phyloP scores from a whole-genome alignment of 2,888 invertebrate genomes.

The Eremobia ochroleuca region DNA sequence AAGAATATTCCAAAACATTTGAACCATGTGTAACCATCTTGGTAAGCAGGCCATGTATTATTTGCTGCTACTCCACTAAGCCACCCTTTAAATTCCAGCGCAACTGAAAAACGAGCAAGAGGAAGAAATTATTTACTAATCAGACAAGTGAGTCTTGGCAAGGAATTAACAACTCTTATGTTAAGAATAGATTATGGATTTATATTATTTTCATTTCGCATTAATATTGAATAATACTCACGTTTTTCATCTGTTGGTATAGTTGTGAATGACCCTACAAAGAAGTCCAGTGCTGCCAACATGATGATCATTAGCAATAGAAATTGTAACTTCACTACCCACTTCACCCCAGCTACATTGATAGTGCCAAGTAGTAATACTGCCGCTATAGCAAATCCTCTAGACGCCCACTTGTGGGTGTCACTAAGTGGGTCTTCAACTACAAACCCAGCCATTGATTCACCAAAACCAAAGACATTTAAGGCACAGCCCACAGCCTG shows the following conservation, averaged over 20 bases:
- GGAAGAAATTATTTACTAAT: background rate
- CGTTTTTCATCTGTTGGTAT: constrained; percentile 89
- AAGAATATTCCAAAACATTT: constrained; percentile 99
- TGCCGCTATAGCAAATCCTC: constrained; percentile 96
- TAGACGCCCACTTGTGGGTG: constrained; percentile 94
- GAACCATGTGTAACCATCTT: constrained; percentile 97
- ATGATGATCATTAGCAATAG: constrained; percentile 96
- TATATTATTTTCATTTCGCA: background rate
- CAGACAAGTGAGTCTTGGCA: background rate
- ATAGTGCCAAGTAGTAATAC: constrained; percentile 96
- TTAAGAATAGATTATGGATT: background rate
- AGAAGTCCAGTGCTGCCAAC: constrained; percentile 97
- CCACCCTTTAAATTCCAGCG: constrained; percentile 96
- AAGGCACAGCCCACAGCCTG: constrained; percentile 99
- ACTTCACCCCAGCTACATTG: constrained; percentile 99
- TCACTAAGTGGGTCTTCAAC: constrained; percentile 88
- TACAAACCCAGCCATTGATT: constrained; percentile 97
- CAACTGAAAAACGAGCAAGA: constrained; percentile 52
- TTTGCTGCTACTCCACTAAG: constrained; percentile 94
- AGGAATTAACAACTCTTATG: background rate
- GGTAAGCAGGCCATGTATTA: constrained; percentile 96
- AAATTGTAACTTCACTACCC: constrained; percentile 99
- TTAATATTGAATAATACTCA: constrained; percentile 80
- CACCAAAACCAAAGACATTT: constrained; percentile 99
- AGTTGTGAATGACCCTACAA: constrained; percentile 96